These are phyloP conservation scores for Dinoponera quadriceps DNA, from an alignment of 1,140 invertebrate species.

Conservation along the genomic window DNA sequence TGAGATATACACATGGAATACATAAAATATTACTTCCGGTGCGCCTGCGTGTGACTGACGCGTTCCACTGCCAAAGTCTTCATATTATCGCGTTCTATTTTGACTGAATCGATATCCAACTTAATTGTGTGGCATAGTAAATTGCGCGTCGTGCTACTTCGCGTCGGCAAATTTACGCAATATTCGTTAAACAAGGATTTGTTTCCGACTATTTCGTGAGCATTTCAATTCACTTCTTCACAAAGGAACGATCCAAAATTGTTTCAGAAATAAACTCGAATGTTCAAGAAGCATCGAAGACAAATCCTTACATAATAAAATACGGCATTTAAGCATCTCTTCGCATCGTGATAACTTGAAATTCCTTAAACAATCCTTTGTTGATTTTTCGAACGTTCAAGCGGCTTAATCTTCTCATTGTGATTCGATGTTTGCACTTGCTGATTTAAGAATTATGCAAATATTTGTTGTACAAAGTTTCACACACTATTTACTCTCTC, in stretches of 20 bases:
- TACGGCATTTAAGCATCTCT: no score
- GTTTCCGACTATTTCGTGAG: no score
- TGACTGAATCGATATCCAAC: constrained; percentile 20
- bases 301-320: no score
- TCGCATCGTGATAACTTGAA: no score
- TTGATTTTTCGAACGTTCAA: not conserved
- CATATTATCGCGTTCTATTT: constrained; percentile 47
- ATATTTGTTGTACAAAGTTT: not conserved
- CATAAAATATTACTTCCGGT: constrained; percentile 29
- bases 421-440: not conserved
- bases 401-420: not conserved
- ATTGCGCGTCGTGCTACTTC: not conserved
- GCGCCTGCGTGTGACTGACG: not conserved
- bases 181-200: no score
- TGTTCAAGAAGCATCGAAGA: no score
- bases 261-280: no score
- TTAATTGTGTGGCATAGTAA: constrained; percentile 23
- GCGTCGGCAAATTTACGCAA: constrained; percentile 18
- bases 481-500: not conserved
- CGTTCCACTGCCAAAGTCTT: constrained; percentile 14
- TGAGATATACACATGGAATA: not conserved
- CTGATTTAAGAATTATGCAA: constrained; percentile 16
- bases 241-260: no score
- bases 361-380: constrained; percentile 28
- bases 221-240: no score